Evolutionary conservation across 1,140 invertebrate species (phyloP).

Genomic region (Sminthurinus signatus): DNA sequence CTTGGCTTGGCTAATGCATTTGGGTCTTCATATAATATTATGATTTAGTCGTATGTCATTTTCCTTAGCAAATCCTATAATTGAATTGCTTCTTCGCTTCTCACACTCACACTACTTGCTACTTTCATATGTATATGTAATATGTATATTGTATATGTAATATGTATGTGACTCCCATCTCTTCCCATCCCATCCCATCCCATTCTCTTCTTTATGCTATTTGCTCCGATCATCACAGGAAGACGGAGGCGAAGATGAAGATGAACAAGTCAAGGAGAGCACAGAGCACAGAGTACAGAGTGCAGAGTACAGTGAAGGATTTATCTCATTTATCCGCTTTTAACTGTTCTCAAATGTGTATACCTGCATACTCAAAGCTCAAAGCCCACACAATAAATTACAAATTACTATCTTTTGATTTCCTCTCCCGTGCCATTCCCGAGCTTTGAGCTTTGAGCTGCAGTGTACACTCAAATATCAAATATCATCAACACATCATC

Average conservation of each 20-base stretch:
- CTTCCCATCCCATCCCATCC: neutral
- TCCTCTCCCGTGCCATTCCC: no score
- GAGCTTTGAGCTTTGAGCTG: no score
- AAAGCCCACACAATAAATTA: neutral
- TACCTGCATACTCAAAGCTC: neutral
- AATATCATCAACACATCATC: no score
- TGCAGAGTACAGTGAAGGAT: neutral
- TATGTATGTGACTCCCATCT: neutral
- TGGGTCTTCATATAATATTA: neutral
- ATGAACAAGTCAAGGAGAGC: no score
- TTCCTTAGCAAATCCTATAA: slow-evolving; percentile 23
- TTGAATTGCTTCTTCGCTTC: slow-evolving; percentile 18
- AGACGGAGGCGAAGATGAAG: no score
- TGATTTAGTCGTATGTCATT: slow-evolving; percentile 15
- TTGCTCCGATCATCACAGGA: slow-evolving; percentile 9
- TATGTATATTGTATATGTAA: neutral
- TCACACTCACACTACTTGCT: slow-evolving; percentile 2
- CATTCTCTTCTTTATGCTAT: neutral
- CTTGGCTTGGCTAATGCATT: neutral
- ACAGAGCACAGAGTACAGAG: no score
- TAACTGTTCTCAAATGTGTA: neutral
- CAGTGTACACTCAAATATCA: no score
- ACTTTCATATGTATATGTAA: neutral
- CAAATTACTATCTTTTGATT: neutral
- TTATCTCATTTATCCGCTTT: slow-evolving; percentile 6